A percentile compares a stretch with the other conserved stretches of the same genome.
phyloP scores from a whole-genome alignment of 2,888 invertebrate species.

The Sarcophaga carnaria region DNA sequence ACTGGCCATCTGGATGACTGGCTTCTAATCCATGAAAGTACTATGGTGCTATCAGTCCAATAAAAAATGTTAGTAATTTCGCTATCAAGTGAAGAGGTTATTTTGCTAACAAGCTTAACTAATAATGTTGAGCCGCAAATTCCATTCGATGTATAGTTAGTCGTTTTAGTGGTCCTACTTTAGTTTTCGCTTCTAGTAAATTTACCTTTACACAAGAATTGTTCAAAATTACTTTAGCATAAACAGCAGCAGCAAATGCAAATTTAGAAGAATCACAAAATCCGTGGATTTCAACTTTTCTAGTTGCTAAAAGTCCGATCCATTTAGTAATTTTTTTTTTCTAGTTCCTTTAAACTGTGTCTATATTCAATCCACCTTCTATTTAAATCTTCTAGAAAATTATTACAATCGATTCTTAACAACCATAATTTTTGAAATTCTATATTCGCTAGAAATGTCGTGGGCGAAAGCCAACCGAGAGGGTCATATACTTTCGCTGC shows the following conservation, averaged over 20 bases:
- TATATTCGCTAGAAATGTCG: conserved; percentile 36
- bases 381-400: not conserved
- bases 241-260: conserved; percentile 51
- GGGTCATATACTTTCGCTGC: conserved; percentile 46
- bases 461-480: conserved; percentile 37
- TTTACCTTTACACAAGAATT: conserved; percentile 62
- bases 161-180: conserved; percentile 40
- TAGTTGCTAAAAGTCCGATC: conserved; percentile 23
- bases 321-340: conserved; percentile 41
- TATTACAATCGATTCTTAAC: conserved; percentile 35
- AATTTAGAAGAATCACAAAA: conserved; percentile 44
- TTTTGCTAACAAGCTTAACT: conserved; percentile 25
- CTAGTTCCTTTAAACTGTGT: conserved; percentile 33
- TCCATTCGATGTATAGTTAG: conserved; percentile 33
- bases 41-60: conserved; percentile 19
- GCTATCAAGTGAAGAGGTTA: conserved; percentile 15
- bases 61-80: not conserved
- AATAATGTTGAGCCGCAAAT: conserved; percentile 41
- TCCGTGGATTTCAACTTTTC: conserved; percentile 34
- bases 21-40: conserved; percentile 56
- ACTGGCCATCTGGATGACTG: conserved; percentile 46
- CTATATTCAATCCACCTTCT: not conserved
- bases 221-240: conserved; percentile 6
- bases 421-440: conserved; percentile 41
- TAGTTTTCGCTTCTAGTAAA: conserved; percentile 42